Percentiles rank a stretch among this genome's conserved stretches.
Evolutionary conservation across 2,113 vertebrate genomes (phyloP).

Genomic region (Garra rufa): DNA sequence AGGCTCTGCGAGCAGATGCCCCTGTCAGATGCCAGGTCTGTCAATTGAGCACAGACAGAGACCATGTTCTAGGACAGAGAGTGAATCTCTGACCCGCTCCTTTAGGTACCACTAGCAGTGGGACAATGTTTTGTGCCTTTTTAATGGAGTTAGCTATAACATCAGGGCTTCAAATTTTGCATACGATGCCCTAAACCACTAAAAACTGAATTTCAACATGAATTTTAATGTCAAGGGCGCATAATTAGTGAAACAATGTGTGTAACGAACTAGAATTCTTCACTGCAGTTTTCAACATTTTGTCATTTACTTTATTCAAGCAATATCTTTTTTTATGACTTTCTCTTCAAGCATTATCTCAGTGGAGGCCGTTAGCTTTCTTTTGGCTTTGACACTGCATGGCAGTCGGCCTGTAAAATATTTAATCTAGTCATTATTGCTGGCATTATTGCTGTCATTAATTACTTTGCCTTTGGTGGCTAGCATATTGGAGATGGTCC

Average conservation of each 20-base stretch:
- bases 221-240: background rate
- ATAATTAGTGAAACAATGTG: background rate
- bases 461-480: slow-evolving; percentile 96
- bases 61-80: slow-evolving; percentile 89
- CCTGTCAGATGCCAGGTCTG: slow-evolving; percentile 92
- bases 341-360: slow-evolving; percentile 75
- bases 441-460: slow-evolving; percentile 97
- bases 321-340: slow-evolving; percentile 37
- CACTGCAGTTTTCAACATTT: slow-evolving; percentile 2
- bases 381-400: slow-evolving; percentile 90
- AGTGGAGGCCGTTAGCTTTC: slow-evolving; percentile 86
- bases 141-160: slow-evolving; percentile 1
- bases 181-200: background rate
- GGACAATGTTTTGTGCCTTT: slow-evolving; percentile 63
- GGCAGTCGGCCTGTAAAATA: slow-evolving; percentile 96
- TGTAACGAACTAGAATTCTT: background rate
- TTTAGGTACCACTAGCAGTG: slow-evolving; percentile 88
- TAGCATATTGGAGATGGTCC: slow-evolving; percentile 96
- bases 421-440: slow-evolving; percentile 97
- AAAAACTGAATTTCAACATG: background rate
- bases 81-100: slow-evolving; percentile 84
- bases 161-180: background rate
- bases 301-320: slow-evolving; percentile 21
- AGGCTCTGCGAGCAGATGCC: slow-evolving; percentile 93
- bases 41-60: slow-evolving; percentile 90